These are phyloP conservation scores for Pseudocheirus occidentalis DNA, from an alignment of 2,797 vertebrate genomes.

Conservation along the genomic window DNA sequence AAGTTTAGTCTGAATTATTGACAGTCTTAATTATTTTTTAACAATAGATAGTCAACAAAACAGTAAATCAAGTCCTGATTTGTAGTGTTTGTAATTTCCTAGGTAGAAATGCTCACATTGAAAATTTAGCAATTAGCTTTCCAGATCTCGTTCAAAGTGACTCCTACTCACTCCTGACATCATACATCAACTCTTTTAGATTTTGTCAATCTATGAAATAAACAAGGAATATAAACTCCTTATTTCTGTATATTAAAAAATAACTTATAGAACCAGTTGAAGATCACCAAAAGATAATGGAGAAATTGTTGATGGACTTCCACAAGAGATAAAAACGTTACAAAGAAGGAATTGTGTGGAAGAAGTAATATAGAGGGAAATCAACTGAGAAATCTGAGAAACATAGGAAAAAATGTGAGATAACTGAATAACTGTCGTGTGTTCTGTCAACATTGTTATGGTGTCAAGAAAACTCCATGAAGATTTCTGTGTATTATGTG, in stretches of 20 bases:
- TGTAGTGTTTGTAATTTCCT: not conserved
- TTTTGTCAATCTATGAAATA: not conserved
- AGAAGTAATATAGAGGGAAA: not conserved
- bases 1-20: not conserved
- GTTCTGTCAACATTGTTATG: not conserved
- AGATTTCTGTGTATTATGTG: not conserved
- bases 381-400: not conserved
- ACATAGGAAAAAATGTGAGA: not conserved
- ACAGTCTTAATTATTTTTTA: not conserved
- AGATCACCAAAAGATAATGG: not conserved
- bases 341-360: not conserved
- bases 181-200: not conserved
- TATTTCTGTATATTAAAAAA: not conserved
- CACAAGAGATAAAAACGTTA: not conserved
- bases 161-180: not conserved
- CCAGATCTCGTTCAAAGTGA: not conserved
- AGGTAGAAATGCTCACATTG: not conserved
- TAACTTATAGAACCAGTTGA: not conserved
- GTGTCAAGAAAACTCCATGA: not conserved
- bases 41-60: not conserved
- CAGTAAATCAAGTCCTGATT: not conserved
- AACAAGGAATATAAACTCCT: not conserved
- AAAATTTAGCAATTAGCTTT: not conserved
- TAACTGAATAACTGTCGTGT: not conserved
- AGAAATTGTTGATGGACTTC: not conserved